Evolutionary conservation across 2,888 invertebrate genomes (phyloP).

Genomic region (Erebia epiphron): DNA sequence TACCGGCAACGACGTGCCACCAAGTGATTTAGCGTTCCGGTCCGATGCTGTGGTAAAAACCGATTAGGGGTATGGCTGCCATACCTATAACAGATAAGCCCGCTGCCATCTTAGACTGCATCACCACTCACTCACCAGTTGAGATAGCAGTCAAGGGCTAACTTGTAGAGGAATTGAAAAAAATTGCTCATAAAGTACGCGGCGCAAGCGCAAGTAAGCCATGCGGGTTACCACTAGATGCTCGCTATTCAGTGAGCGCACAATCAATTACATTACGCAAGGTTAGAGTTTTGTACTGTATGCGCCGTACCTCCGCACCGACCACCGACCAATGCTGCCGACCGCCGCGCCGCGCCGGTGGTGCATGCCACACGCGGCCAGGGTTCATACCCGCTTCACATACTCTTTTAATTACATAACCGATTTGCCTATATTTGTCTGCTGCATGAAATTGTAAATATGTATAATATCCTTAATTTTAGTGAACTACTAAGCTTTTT

Average conservation of each 20-base stretch:
- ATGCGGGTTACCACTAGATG: constrained; percentile 19
- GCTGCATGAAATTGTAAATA: not conserved
- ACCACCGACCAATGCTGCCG: too few relatives aligned
- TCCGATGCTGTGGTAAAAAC: too few relatives aligned
- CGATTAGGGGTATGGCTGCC: too few relatives aligned
- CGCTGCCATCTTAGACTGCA: too few relatives aligned
- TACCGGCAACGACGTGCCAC: too few relatives aligned
- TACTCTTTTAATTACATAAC: constrained; percentile 65
- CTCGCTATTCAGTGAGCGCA: constrained; percentile 56
- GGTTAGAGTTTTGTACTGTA: constrained; percentile 28
- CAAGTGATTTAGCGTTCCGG: too few relatives aligned
- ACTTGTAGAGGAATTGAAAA: too few relatives aligned
- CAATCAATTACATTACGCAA: constrained; percentile 66
- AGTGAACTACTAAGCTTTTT: too few relatives aligned
- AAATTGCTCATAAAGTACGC: not conserved
- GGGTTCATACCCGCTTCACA: constrained; percentile 43
- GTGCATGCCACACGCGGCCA: constrained; percentile 52
- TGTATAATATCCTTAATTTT: not conserved
- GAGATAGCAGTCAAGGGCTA: too few relatives aligned
- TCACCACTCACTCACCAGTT: too few relatives aligned
- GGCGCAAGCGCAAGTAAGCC: not conserved
- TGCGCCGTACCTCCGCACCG: not conserved
- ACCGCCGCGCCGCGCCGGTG: constrained; percentile 41
- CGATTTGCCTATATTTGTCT: constrained; percentile 28
- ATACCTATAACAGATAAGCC: too few relatives aligned